These are phyloP conservation scores for Galaxea fascicularis DNA, from an alignment of 92 coral and sea anemone genomes.

Conservation along the genomic window DNA sequence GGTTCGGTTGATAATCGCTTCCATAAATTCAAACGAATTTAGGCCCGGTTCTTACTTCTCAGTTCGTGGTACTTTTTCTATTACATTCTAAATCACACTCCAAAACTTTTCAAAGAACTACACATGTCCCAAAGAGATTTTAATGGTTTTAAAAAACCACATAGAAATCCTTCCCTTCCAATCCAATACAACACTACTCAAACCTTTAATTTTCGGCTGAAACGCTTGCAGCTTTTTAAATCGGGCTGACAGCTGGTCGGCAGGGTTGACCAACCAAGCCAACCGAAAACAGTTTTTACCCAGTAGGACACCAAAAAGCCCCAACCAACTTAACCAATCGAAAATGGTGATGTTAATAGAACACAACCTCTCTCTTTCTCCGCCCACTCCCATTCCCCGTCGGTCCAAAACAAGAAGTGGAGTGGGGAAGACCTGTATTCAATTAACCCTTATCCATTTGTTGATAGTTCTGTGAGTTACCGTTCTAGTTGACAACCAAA, in stretches of 20 bases:
- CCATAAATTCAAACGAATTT: not conserved
- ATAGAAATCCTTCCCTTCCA: not conserved
- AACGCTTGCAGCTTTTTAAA: not conserved
- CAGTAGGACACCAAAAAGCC: not conserved
- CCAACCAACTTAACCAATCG: not conserved
- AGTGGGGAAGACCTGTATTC: not conserved
- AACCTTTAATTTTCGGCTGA: not conserved
- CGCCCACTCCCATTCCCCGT: constrained; percentile 17
- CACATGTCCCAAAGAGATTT: constrained; percentile 12
- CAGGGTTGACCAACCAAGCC: constrained; percentile 7
- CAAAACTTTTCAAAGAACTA: not conserved
- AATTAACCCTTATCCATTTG: not conserved
- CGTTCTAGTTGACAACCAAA: not conserved
- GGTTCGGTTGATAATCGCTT: not conserved
- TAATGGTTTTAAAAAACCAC: too few relatives aligned
- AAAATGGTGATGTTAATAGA: constrained; percentile 2
- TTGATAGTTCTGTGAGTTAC: not conserved
- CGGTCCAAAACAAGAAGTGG: constrained; percentile 2
- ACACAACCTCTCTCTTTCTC: constrained; percentile 6
- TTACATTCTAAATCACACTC: not conserved
- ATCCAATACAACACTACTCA: constrained; percentile 15
- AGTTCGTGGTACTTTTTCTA: not conserved
- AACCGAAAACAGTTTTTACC: not conserved
- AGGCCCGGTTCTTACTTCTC: not conserved
- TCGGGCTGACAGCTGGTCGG: not conserved